Evolutionary conservation across 2,888 invertebrate species (phyloP).

Genomic region (Hypolimnas misippus): DNA sequence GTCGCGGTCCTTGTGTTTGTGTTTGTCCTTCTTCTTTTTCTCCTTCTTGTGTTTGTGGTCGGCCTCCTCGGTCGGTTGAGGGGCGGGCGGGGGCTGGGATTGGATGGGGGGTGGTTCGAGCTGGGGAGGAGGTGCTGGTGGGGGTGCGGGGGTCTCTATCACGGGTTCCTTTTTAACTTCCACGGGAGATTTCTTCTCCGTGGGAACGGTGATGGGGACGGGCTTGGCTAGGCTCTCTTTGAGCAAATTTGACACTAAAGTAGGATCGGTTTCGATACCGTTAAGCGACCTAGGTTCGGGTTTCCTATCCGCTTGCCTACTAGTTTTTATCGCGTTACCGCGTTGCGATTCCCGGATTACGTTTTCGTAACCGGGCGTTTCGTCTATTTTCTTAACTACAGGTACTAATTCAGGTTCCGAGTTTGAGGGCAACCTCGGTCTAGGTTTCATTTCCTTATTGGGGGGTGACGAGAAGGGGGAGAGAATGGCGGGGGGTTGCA

Average conservation of each 20-base stretch:
- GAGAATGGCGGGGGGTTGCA: slow-evolving; percentile 71
- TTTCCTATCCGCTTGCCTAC: slow-evolving; percentile 67
- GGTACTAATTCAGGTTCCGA: slow-evolving; percentile 86
- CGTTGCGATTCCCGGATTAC: slow-evolving; percentile 83
- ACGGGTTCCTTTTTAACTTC: slow-evolving; percentile 61
- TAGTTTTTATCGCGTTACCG: slow-evolving; percentile 60
- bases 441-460: slow-evolving; percentile 59
- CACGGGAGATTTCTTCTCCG: slow-evolving; percentile 65
- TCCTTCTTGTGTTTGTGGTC: slow-evolving; percentile 83
- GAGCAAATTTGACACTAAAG: slow-evolving; percentile 87
- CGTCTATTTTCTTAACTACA: slow-evolving; percentile 85
- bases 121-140: slow-evolving; percentile 36
- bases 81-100: slow-evolving; percentile 45
- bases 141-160: slow-evolving; percentile 52
- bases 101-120: slow-evolving; percentile 45
- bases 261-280: slow-evolving; percentile 89
- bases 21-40: slow-evolving; percentile 91
- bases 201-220: slow-evolving; percentile 71
- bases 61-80: slow-evolving; percentile 51
- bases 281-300: slow-evolving; percentile 77
- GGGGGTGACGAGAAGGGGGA: slow-evolving; percentile 81
- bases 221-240: slow-evolving; percentile 86
- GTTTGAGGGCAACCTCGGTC: slow-evolving; percentile 72
- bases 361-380: slow-evolving; percentile 85
- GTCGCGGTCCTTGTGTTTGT: slow-evolving; percentile 90